phyloP scores from a whole-genome alignment of 2,797 vertebrate genomes.

The Sarcoramphus papa region DNA sequence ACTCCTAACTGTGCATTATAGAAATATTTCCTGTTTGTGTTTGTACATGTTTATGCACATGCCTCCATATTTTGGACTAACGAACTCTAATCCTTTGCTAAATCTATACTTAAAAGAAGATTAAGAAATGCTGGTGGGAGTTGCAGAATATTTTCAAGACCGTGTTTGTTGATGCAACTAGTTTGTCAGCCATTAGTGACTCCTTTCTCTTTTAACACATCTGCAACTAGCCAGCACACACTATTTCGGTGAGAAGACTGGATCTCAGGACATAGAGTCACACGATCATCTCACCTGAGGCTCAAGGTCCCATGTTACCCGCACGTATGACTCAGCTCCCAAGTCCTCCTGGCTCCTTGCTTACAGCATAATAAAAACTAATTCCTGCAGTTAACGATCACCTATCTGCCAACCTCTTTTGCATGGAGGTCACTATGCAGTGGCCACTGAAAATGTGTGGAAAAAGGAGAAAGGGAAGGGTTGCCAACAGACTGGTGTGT shows the following conservation, averaged over 20 bases:
- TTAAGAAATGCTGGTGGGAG: neutral
- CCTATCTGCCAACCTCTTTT: neutral
- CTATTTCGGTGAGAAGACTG: neutral
- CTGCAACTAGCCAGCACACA: neutral
- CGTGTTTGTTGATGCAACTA: neutral
- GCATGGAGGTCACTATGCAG: neutral
- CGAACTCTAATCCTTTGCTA: neutral
- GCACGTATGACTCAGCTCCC: neutral
- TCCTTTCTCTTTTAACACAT: neutral
- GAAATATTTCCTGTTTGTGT: neutral
- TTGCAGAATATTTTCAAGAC: neutral
- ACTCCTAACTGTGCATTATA: neutral
- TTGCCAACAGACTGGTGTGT: neutral
- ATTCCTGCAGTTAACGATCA: neutral
- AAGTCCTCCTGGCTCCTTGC: neutral
- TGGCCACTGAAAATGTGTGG: neutral
- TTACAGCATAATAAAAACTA: neutral
- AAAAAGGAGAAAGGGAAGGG: neutral
- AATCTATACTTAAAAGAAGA: neutral
- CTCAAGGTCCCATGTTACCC: neutral
- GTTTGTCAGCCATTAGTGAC: neutral
- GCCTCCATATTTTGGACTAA: neutral
- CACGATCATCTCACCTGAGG: neutral
- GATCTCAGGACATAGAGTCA: neutral
- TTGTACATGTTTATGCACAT: accelerated